Conservation (phyloP, 2,888 invertebrate species). For the Alcis repandata region DNA sequence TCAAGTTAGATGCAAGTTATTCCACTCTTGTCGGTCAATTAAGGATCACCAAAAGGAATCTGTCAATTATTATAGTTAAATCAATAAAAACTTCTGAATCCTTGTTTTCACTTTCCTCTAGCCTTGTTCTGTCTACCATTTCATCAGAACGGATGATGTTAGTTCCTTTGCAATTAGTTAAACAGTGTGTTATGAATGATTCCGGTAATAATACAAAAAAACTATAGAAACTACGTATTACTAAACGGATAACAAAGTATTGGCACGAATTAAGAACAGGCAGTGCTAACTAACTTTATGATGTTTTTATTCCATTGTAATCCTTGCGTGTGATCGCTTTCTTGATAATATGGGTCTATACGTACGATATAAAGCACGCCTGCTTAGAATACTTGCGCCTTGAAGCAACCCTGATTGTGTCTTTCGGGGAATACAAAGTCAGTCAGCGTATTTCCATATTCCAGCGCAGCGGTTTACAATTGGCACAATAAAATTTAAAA, state of each 20-base stretch:
- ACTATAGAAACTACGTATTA: neutral
- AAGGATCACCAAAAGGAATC: conserved; percentile 11
- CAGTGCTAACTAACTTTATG: no score
- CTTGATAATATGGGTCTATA: no score
- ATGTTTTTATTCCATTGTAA: no score
- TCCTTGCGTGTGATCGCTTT: no score
- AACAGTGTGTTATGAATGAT: conserved; percentile 11
- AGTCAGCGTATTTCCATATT: no score
- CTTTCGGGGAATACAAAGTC: no score
- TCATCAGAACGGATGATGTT: conserved; percentile 43
- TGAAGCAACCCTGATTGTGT: no score
- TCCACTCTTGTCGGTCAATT: neutral
- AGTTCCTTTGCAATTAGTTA: conserved; percentile 36
- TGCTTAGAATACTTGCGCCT: no score
- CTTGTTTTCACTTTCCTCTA: conserved; percentile 21
- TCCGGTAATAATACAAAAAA: neutral
- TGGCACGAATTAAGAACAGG: neutral
- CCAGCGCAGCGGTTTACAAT: no score
- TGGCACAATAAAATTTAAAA: neutral
- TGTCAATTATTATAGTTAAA: conserved; percentile 24
- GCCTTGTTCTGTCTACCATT: conserved; percentile 23
- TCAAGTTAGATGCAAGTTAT: neutral
- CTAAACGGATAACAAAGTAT: neutral
- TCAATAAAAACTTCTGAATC: conserved; percentile 14
- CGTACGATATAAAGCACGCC: no score